Evolutionary conservation across 37 sponge, comb jelly and placozoan genomes (phyloP).

Genomic region (Mnemiopsis leidyi): DNA sequence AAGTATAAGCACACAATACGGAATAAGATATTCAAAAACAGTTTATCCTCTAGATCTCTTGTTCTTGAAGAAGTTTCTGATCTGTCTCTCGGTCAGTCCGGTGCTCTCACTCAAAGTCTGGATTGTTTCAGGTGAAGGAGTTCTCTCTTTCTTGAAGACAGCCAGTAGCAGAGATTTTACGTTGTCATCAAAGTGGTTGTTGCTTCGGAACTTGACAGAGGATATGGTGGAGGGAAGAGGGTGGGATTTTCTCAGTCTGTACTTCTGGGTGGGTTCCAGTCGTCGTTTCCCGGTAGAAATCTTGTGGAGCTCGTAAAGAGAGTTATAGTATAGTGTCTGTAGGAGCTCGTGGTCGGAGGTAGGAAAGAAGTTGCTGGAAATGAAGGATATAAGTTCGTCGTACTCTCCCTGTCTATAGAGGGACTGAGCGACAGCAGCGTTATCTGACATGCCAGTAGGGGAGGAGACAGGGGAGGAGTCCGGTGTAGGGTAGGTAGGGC

Average conservation of each 20-base stretch:
- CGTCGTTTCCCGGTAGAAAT: neutral
- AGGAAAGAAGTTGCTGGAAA: neutral
- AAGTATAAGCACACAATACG: neutral
- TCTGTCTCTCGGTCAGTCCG: slow-evolving; percentile 27
- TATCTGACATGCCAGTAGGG: neutral
- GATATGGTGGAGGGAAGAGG: slow-evolving; percentile 26
- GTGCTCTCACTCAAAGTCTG: slow-evolving; percentile 5
- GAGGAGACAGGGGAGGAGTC: neutral
- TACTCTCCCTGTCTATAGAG: neutral
- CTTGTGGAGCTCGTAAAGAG: slow-evolving; percentile 16
- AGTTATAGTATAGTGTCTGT: neutral
- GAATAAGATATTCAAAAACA: neutral
- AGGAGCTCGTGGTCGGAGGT: slow-evolving; percentile 16
- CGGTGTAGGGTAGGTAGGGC: neutral
- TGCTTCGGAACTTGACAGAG: neutral
- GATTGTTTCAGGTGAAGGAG: neutral
- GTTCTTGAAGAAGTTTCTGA: slow-evolving; percentile 64
- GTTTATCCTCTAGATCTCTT: slow-evolving; percentile 13
- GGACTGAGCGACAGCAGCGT: neutral
- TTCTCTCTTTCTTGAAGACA: slow-evolving; percentile 26
- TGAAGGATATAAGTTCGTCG: neutral
- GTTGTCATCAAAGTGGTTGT: slow-evolving; percentile 62
- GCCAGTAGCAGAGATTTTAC: neutral
- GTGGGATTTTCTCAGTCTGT: slow-evolving; percentile 30
- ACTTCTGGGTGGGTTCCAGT: slow-evolving; percentile 25